A percentile compares a stretch with the other conserved stretches of the same genome.
Conservation (phyloP, 2,113 vertebrate species). For the Myiopsitta monachus region DNA sequence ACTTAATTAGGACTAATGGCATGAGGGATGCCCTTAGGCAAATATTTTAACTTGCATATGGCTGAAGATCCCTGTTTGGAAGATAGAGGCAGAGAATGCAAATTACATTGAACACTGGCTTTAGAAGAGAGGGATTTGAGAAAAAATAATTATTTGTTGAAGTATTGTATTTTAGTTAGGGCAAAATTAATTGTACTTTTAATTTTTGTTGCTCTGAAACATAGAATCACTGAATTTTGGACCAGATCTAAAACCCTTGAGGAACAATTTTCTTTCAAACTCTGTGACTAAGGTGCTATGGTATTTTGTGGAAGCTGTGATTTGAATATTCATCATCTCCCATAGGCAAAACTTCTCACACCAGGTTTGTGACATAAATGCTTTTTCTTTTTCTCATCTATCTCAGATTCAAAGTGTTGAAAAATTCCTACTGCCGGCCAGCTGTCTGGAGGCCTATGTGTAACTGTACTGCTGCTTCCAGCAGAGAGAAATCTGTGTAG, state of each 20-base stretch:
- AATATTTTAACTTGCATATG: neutral
- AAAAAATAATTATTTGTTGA: neutral
- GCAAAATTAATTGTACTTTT: neutral
- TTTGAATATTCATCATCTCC: slow-evolving; percentile 60
- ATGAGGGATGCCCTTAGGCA: neutral
- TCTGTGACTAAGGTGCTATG: slow-evolving; percentile 12
- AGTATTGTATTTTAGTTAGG: neutral
- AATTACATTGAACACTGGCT: neutral
- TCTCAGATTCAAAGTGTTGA: slow-evolving; percentile 60
- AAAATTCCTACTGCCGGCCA: slow-evolving; percentile 63
- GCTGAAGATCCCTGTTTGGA: neutral
- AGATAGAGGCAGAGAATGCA: neutral
- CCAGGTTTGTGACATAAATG: slow-evolving; percentile 35
- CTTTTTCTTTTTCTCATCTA: slow-evolving; percentile 50
- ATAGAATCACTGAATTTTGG: neutral
- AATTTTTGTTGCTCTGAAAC: neutral
- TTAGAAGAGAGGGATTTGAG: neutral
- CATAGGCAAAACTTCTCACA: slow-evolving; percentile 51
- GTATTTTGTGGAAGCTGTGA: slow-evolving; percentile 36
- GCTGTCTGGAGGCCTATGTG: slow-evolving; percentile 62
- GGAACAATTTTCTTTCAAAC: neutral
- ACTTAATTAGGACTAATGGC: neutral
- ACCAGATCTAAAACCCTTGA: neutral
- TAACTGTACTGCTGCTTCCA: slow-evolving; percentile 67
- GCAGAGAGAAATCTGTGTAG: slow-evolving; percentile 61